These are phyloP conservation scores for Paralichthys olivaceus DNA, from an alignment of 2,113 vertebrate genomes.

Conservation along the genomic window DNA sequence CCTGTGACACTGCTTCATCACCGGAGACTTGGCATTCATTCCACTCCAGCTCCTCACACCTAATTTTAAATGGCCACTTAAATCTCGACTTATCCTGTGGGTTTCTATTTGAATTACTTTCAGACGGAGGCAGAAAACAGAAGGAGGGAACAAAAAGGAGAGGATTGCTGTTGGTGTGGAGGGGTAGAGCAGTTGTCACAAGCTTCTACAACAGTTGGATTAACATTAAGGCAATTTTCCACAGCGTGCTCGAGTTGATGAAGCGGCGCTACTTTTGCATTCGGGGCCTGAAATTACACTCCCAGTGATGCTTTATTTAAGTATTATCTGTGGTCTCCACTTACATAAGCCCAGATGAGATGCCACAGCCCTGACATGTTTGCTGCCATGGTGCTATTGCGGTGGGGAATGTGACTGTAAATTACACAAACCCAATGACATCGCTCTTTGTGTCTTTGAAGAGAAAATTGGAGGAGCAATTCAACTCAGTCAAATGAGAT, in stretches of 20 bases:
- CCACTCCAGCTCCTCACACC: conserved; percentile 21
- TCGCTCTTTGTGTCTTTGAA: background rate
- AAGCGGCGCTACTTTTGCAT: conserved; percentile 36
- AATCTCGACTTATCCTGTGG: conserved; percentile 28
- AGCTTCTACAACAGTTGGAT: conserved; percentile 38
- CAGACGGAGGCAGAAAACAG: conserved; percentile 1
- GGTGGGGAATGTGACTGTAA: background rate
- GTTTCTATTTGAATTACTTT: conserved; percentile 38
- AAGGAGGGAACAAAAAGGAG: background rate
- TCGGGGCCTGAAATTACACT: conserved; percentile 28
- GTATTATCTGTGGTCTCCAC: conserved; percentile 20
- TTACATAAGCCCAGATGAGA: conserved; percentile 20
- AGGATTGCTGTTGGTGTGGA: background rate
- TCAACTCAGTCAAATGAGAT: conserved; percentile 24
- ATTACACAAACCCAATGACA: conserved; percentile 16
- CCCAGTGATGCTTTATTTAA: conserved; percentile 1
- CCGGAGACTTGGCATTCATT: conserved; percentile 8
- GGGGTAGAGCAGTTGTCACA: conserved; percentile 1
- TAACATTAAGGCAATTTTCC: conserved; percentile 61
- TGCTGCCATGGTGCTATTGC: background rate
- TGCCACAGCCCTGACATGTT: conserved; percentile 19
- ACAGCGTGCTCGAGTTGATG: conserved; percentile 36
- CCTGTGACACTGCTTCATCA: conserved; percentile 27
- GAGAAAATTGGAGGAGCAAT: conserved; percentile 29
- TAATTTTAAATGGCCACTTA: conserved; percentile 52